Evolutionary conservation across 2,888 invertebrate genomes (phyloP).

Genomic region (Chrysina gloriosa): DNA sequence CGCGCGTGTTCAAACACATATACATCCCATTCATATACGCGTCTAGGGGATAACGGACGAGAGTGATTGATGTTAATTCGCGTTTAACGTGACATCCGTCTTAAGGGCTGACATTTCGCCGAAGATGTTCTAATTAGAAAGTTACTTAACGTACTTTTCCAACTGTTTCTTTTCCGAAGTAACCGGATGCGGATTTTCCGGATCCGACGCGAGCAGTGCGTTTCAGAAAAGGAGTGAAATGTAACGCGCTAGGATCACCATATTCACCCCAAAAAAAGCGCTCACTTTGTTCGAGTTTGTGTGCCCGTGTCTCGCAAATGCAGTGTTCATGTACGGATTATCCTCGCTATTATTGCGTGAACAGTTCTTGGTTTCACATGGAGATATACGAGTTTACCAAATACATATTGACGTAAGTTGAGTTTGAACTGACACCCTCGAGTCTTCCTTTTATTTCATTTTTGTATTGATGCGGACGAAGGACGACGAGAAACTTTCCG

Average conservation of each 20-base stretch:
- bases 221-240: no score
- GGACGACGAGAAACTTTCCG: slow-evolving; percentile 3
- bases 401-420: slow-evolving; percentile 28
- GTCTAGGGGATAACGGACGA: neutral
- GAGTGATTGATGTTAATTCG: slow-evolving; percentile 50
- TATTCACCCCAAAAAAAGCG: neutral
- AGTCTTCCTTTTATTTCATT: neutral
- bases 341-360: neutral
- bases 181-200: no score
- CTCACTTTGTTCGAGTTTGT: neutral
- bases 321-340: slow-evolving; percentile 15
- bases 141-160: slow-evolving; percentile 3
- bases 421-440: no score
- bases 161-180: slow-evolving; percentile 4
- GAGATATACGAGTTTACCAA: slow-evolving; percentile 2
- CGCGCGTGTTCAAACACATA: slow-evolving; percentile 47
- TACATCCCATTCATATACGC: slow-evolving; percentile 6
- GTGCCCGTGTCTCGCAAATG: slow-evolving; percentile 3
- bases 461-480: neutral
- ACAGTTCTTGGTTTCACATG: slow-evolving; percentile 5
- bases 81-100: slow-evolving; percentile 39
- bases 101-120: no score
- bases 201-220: no score
- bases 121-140: no score
- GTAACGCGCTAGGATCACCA: no score